Conservation (phyloP, 2,888 invertebrate species). For the Apodemia hepburni region DNA sequence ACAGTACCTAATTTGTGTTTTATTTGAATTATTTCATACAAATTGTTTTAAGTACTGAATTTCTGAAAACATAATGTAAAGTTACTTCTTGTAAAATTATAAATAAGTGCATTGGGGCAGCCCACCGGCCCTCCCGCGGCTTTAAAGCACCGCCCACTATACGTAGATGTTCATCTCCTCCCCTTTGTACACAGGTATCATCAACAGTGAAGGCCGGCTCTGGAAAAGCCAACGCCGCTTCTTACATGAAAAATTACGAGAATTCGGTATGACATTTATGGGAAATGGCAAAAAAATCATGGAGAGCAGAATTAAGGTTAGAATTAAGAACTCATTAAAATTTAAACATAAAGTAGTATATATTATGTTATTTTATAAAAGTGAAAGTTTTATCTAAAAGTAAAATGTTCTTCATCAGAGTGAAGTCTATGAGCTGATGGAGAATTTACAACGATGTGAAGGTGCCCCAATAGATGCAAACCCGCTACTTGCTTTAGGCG, state of each 20-base stretch:
- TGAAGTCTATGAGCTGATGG: slow-evolving; percentile 88
- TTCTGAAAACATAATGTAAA: not conserved
- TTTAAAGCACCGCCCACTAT: slow-evolving; percentile 55
- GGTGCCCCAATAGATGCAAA: slow-evolving; percentile 88
- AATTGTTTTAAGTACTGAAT: not conserved
- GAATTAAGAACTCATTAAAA: not conserved
- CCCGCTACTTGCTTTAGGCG: slow-evolving; percentile 87
- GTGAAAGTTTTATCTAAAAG: not conserved
- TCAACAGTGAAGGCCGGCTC: slow-evolving; percentile 92
- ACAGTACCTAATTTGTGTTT: not conserved
- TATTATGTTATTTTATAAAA: not conserved
- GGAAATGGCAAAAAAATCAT: slow-evolving; percentile 89
- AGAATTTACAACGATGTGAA: slow-evolving; percentile 81
- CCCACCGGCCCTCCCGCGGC: slow-evolving; percentile 38
- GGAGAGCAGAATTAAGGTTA: slow-evolving; percentile 91
- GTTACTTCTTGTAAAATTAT: slow-evolving; percentile 16
- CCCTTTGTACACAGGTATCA: slow-evolving; percentile 84
- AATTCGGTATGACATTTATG: slow-evolving; percentile 93
- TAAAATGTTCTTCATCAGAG: slow-evolving; percentile 62
- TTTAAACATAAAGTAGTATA: not conserved
- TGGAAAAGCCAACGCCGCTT: slow-evolving; percentile 96
- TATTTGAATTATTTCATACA: not conserved
- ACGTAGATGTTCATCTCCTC: slow-evolving; percentile 38
- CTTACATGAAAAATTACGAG: slow-evolving; percentile 90
- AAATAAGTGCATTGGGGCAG: slow-evolving; percentile 53